phyloP scores from a whole-genome alignment of 2,113 vertebrate species.

The Rhinolophus sinicus region DNA sequence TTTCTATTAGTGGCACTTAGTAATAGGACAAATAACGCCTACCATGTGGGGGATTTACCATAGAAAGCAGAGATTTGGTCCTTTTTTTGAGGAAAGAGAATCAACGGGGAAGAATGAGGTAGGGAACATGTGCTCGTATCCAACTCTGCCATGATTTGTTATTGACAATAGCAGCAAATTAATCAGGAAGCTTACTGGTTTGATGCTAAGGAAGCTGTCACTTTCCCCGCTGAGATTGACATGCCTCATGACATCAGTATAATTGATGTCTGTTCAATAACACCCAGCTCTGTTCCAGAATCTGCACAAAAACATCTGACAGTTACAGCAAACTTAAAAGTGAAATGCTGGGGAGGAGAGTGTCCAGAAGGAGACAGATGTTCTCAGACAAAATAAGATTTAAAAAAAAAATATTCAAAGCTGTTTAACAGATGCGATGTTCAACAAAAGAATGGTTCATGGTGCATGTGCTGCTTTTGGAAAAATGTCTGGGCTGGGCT shows the following conservation, averaged over 20 bases:
- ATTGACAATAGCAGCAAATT: conserved; percentile 66
- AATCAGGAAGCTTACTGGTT: conserved; percentile 52
- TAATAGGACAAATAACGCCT: background rate
- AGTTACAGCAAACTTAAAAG: conserved; percentile 56
- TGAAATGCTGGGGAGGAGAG: conserved; percentile 46
- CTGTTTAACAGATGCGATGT: conserved; percentile 70
- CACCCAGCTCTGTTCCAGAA: conserved; percentile 62
- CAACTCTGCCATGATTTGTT: background rate
- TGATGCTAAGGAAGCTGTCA: conserved; percentile 73
- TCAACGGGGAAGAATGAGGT: conserved; percentile 16
- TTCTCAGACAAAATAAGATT: conserved; percentile 76
- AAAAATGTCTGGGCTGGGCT: background rate
- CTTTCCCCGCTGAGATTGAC: conserved; percentile 59
- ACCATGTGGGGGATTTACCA: background rate
- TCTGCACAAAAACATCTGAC: conserved; percentile 71
- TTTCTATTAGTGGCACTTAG: background rate
- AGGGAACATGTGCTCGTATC: background rate
- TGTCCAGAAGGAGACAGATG: conserved; percentile 78
- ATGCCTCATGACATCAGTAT: conserved; percentile 60
- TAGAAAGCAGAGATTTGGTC: background rate
- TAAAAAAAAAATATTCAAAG: conserved; percentile 56
- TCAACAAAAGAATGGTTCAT: conserved; percentile 55
- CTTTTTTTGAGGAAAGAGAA: background rate
- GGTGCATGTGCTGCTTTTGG: background rate
- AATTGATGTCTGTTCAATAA: conserved; percentile 73